Conservation (phyloP, 2,888 invertebrate species). For the Drosophila greeni region DNA sequence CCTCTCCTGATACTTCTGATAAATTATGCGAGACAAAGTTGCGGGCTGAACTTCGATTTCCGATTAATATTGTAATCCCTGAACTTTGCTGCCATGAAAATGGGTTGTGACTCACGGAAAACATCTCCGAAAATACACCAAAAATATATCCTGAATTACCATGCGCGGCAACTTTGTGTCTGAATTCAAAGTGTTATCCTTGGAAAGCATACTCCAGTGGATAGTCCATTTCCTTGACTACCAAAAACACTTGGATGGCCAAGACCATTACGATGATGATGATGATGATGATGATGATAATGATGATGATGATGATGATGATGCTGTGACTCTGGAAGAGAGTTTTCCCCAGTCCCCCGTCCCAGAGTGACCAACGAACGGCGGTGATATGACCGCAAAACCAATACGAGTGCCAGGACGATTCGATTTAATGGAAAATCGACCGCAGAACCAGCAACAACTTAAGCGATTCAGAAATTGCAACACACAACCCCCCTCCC, state of each 20-base stretch:
- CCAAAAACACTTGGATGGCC: constrained; percentile 23
- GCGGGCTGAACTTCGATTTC: constrained; percentile 17
- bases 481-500: constrained; percentile 31
- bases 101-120: neutral
- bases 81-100: constrained; percentile 17
- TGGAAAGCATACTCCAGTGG: constrained; percentile 2
- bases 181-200: neutral
- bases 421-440: constrained; percentile 73
- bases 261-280: constrained; percentile 24
- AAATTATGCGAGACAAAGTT: constrained; percentile 24
- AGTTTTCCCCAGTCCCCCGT: neutral
- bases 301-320: neutral
- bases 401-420: constrained; percentile 63
- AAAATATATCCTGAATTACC: constrained; percentile 14
- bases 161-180: constrained; percentile 22
- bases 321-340: neutral
- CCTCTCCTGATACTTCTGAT: too few relatives aligned
- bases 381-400: constrained; percentile 61
- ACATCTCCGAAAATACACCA: neutral
- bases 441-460: constrained; percentile 70
- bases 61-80: neutral
- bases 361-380: constrained; percentile 15
- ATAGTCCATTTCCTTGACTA: constrained; percentile 38
- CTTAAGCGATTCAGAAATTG: constrained; percentile 66
- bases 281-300: neutral